Conservation (phyloP, 2,113 vertebrate species). For the Dicaeum eximium region DNA sequence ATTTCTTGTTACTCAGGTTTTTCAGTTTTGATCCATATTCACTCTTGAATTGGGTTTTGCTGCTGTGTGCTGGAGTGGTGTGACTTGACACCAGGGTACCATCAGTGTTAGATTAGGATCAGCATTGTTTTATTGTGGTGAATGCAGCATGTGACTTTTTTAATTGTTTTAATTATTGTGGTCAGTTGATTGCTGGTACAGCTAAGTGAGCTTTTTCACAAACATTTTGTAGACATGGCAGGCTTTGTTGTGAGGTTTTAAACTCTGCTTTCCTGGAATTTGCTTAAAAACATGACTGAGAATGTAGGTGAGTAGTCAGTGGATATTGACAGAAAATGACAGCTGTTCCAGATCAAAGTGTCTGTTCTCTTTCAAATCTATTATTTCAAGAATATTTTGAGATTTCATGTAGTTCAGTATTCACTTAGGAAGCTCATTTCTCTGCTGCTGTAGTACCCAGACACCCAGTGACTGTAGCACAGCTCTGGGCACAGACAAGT, state of each 20-base stretch:
- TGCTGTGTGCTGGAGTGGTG: background rate
- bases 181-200: background rate
- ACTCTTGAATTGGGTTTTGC: background rate
- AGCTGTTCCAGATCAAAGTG: background rate
- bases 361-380: background rate
- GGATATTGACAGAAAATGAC: background rate
- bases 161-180: background rate
- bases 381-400: background rate
- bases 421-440: background rate
- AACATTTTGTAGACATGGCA: background rate
- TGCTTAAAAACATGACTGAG: background rate
- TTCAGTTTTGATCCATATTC: background rate
- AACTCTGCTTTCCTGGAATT: background rate
- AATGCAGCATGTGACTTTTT: background rate
- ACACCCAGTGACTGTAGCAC: too few relatives aligned
- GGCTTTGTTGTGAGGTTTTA: background rate
- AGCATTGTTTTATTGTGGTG: background rate
- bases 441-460: background rate
- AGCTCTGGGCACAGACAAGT: background rate
- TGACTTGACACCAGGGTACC: background rate
- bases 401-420: background rate
- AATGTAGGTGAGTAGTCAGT: background rate
- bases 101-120: background rate
- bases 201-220: background rate
- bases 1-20: background rate